Evolutionary conservation across 2,797 vertebrate species (phyloP).

Genomic region (Lithobates sylvaticus): DNA sequence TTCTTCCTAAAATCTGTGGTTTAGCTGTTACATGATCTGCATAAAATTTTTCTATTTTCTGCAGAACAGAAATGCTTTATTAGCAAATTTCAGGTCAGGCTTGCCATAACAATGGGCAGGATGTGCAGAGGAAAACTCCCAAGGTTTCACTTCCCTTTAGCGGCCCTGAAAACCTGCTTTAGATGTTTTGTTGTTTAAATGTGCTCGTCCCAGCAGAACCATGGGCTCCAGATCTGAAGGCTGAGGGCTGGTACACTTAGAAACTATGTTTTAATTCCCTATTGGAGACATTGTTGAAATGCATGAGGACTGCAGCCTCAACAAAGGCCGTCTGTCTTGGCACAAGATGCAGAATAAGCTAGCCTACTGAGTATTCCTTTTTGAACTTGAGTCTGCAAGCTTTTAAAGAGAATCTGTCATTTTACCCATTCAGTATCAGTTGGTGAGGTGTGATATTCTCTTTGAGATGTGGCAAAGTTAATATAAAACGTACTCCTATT

Average conservation of each 20-base stretch:
- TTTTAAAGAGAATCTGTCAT: too few species aligned
- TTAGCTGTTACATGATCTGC: constrained; percentile 12
- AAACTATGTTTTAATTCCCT: not conserved
- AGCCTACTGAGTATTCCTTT: too few species aligned
- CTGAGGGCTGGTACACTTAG: too few species aligned
- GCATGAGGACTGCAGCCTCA: too few species aligned
- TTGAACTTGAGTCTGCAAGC: too few species aligned
- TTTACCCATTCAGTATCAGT: too few species aligned
- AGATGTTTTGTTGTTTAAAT: not conserved
- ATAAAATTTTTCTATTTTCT: not conserved
- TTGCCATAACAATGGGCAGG: not conserved
- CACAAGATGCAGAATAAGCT: too few species aligned
- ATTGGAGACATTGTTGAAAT: too few species aligned
- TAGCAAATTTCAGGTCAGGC: constrained; percentile 7
- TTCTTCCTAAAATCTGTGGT: not conserved
- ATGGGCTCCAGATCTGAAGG: not conserved
- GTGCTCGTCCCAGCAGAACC: not conserved
- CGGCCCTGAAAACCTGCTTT: not conserved
- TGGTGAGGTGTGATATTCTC: too few species aligned
- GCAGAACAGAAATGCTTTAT: not conserved
- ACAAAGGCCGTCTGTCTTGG: too few species aligned
- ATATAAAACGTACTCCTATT: too few species aligned
- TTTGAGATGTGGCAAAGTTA: too few species aligned
- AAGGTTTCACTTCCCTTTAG: constrained; percentile 5
- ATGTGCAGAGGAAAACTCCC: constrained; percentile 15